Conservation (phyloP, 1,140 invertebrate genomes). For the Vanessa atalanta region DNA sequence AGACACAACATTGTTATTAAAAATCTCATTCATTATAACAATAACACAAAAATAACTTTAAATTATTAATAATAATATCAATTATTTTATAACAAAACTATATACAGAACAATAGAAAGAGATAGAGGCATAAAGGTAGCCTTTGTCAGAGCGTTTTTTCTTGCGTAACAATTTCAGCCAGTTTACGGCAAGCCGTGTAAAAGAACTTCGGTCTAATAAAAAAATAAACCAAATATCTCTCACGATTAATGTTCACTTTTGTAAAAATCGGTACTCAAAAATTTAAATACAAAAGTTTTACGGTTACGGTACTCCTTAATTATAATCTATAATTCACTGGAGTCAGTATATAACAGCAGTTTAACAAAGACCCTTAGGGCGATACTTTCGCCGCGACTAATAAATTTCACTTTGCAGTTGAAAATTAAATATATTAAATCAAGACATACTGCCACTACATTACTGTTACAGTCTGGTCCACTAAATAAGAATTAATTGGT, state of each 20-base stretch:
- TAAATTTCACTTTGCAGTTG: slow-evolving; percentile 43
- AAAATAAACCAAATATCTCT: not conserved
- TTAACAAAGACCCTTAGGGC: slow-evolving; percentile 8
- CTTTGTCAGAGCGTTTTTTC: no score
- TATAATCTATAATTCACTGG: slow-evolving; percentile 1
- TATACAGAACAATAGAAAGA: no score
- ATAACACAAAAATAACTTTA: no score
- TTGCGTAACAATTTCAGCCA: no score
- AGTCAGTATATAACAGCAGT: not conserved
- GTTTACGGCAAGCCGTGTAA: no score
- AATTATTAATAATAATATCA: no score
- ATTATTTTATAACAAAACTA: no score
- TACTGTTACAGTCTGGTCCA: slow-evolving; percentile 7
- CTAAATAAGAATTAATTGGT: slow-evolving; percentile 28
- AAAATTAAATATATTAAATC: slow-evolving; percentile 45
- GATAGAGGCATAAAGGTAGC: no score
- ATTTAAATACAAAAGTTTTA: not conserved
- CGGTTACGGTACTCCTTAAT: not conserved
- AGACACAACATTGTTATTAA: no score
- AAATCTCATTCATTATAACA: no score
- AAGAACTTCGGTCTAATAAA: no score
- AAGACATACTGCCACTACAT: slow-evolving; percentile 28
- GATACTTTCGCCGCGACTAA: slow-evolving; percentile 24
- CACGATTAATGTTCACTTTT: not conserved
- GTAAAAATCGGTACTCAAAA: no score